Evolutionary conservation across 2,113 vertebrate species (phyloP).

Genomic region (Epinephelus moara): DNA sequence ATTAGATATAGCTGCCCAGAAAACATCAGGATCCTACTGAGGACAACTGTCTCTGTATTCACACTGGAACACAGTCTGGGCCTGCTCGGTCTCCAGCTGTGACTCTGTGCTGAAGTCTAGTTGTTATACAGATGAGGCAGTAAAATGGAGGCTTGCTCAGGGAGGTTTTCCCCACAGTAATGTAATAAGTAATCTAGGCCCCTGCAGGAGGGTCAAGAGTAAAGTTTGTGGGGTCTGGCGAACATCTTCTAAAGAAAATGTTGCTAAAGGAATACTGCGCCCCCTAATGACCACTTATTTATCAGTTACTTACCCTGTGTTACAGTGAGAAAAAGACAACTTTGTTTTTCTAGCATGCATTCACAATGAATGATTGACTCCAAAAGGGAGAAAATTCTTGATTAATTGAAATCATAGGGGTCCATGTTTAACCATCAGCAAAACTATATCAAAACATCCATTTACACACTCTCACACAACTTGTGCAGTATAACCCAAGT

Average conservation of each 20-base stretch:
- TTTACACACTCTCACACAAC: no score
- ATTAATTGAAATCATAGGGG: no score
- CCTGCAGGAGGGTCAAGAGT: background rate
- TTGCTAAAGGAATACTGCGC: no score
- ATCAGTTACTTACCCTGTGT: no score
- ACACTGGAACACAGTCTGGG: background rate
- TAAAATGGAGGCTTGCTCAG: background rate
- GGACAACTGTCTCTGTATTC: constrained; percentile 19
- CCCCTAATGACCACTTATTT: no score
- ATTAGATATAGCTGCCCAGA: constrained; percentile 1
- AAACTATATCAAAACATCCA: no score
- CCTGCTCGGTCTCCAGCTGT: background rate
- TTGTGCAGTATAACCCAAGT: no score
- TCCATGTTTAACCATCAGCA: no score
- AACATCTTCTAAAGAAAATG: background rate
- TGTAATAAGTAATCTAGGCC: background rate
- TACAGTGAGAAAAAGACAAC: no score
- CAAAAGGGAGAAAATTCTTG: no score
- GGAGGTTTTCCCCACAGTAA: background rate
- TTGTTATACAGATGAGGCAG: background rate
- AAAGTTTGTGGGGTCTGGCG: background rate
- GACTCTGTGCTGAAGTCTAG: background rate
- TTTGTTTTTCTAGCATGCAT: no score
- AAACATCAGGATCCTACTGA: constrained; percentile 1
- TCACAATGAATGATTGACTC: no score